phyloP scores from a whole-genome alignment of 2,113 vertebrate species.

The Nibea albiflora region DNA sequence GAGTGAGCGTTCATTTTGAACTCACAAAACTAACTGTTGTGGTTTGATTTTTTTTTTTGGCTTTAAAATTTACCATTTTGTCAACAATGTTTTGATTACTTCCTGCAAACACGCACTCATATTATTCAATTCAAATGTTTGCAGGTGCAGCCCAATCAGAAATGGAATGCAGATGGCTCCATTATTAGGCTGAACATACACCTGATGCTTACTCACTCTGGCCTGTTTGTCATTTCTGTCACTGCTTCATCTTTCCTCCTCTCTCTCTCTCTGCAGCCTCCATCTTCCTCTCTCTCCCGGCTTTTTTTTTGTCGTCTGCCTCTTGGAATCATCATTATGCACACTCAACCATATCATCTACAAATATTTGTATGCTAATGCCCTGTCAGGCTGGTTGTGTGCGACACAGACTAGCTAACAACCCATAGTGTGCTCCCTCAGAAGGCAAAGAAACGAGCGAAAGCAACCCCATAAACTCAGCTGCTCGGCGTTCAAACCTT shows the following conservation, averaged over 20 bases:
- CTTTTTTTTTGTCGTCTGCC: constrained; percentile 3
- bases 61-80: too few species aligned
- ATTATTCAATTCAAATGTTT: constrained; percentile 42
- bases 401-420: constrained; percentile 70
- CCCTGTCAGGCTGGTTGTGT: constrained; percentile 46
- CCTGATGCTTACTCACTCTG: background rate
- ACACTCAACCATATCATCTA: constrained; percentile 57
- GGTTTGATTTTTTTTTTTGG: background rate
- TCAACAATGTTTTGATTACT: constrained; percentile 17
- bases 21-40: background rate
- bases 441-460: constrained; percentile 54
- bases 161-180: constrained; percentile 19
- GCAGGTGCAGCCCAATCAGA: constrained; percentile 12
- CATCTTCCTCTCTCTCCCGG: background rate
- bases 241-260: background rate
- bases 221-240: constrained; percentile 28
- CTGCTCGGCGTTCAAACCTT: constrained; percentile 47
- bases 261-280: background rate
- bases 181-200: constrained; percentile 25
- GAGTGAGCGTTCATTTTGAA: background rate
- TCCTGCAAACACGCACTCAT: constrained; percentile 15
- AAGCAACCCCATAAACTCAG: constrained; percentile 53
- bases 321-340: constrained; percentile 57
- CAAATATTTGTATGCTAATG: constrained; percentile 82
- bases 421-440: constrained; percentile 53